These are phyloP conservation scores for Leptinotarsa haldemani DNA, from an alignment of 2,888 invertebrate species.

Conservation along the genomic window DNA sequence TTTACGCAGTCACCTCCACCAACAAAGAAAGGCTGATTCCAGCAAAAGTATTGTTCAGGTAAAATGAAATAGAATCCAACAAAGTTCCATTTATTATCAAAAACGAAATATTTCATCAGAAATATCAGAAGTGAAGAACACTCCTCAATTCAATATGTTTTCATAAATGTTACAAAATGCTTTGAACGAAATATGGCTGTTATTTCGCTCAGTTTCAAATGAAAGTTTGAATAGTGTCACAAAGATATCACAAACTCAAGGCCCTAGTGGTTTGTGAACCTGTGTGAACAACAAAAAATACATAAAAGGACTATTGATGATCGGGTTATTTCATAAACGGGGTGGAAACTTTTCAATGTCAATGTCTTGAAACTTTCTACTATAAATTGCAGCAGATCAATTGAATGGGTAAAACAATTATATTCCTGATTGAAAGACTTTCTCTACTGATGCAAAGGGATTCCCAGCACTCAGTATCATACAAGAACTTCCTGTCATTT, in stretches of 20 bases:
- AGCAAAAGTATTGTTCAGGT: background rate
- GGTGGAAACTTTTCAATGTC: too few relatives aligned
- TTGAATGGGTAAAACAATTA: too few relatives aligned
- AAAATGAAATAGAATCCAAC: background rate
- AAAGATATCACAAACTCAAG: conserved; percentile 49
- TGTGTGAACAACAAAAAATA: background rate
- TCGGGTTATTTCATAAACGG: too few relatives aligned
- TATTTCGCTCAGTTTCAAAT: conserved; percentile 47
- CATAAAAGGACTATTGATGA: too few relatives aligned
- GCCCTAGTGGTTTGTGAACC: conserved; percentile 43
- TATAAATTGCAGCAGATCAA: too few relatives aligned
- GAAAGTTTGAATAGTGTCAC: background rate
- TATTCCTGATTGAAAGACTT: too few relatives aligned
- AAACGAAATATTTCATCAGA: background rate
- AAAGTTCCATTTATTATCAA: background rate
- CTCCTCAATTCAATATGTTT: background rate
- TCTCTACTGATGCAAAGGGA: too few relatives aligned
- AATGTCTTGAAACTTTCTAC: too few relatives aligned
- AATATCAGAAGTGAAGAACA: background rate
- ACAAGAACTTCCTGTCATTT: too few relatives aligned
- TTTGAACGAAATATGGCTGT: conserved; percentile 57
- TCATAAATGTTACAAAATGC: background rate
- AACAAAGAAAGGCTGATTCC: background rate
- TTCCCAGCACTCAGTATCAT: too few relatives aligned
- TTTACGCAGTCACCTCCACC: background rate